Evolutionary conservation across 1,140 invertebrate genomes (phyloP).

Genomic region (Drosophila bocqueti): DNA sequence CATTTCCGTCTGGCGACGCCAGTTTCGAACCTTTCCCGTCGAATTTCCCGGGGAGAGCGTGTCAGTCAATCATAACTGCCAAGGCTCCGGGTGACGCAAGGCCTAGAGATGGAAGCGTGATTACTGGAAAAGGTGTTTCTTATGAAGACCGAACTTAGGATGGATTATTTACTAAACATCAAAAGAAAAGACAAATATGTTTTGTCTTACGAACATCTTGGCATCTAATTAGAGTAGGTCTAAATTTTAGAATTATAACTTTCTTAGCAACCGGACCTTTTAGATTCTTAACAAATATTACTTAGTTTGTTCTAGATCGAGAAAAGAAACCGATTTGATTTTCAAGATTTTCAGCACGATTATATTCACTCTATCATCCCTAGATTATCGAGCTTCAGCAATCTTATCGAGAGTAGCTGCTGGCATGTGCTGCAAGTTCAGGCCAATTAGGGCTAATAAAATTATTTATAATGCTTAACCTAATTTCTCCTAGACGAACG

Average conservation of each 20-base stretch:
- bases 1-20: constrained; percentile 68
- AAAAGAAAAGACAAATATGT: neutral
- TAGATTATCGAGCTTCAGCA: constrained; percentile 8
- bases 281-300: neutral
- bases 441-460: constrained; percentile 81
- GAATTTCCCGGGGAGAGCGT: constrained; percentile 12
- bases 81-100: constrained; percentile 10
- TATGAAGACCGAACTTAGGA: neutral
- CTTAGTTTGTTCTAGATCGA: too few species aligned
- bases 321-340: too few species aligned
- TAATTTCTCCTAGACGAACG: constrained; percentile 71
- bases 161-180: neutral
- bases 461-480: constrained; percentile 84
- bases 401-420: constrained; percentile 28
- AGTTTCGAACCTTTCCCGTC: constrained; percentile 17
- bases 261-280: neutral
- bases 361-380: neutral
- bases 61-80: constrained; percentile 72
- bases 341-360: neutral
- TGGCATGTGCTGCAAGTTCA: constrained; percentile 66
- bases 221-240: neutral
- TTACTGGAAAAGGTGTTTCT: neutral
- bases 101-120: constrained; percentile 23
- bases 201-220: neutral
- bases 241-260: too few species aligned